phyloP scores from a whole-genome alignment of 2,797 vertebrate genomes.

The Notoglanidium macrostoma region DNA sequence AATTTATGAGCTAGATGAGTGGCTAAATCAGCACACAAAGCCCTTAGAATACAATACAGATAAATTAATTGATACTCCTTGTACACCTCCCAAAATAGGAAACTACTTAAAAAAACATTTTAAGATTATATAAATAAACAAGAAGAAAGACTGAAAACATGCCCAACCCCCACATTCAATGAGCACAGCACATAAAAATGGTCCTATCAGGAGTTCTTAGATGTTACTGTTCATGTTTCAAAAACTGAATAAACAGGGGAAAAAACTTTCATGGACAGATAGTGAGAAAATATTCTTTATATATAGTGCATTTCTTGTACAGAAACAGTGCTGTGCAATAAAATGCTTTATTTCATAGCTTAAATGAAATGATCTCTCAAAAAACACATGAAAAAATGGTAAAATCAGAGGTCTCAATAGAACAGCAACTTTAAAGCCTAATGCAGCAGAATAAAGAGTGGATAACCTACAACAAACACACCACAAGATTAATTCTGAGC shows the following conservation, averaged over 20 bases:
- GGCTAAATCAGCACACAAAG: not conserved
- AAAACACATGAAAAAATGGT: conserved; percentile 42
- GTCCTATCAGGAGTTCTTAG: not conserved
- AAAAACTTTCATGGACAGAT: conserved; percentile 59
- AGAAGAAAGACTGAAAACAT: not conserved
- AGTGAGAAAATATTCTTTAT: conserved; percentile 58
- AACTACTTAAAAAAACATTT: not conserved
- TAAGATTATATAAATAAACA: not conserved
- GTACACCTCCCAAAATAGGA: not conserved
- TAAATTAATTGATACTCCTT: not conserved
- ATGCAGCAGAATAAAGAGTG: conserved; percentile 47
- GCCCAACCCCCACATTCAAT: not conserved
- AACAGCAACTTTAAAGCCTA: conserved; percentile 44
- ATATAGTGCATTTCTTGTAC: conserved; percentile 62
- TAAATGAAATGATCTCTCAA: conserved; percentile 38
- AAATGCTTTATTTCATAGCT: conserved; percentile 62
- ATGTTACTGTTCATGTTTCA: not conserved
- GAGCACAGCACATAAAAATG: not conserved
- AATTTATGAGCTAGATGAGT: not conserved
- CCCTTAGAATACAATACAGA: not conserved
- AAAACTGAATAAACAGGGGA: conserved; percentile 19
- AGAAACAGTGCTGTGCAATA: conserved; percentile 66
- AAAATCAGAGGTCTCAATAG: conserved; percentile 35
- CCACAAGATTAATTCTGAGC: conserved; percentile 50
- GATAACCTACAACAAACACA: conserved; percentile 43